Conservation (phyloP, 2,113 vertebrate genomes). For the Lasiurus borealis region DNA sequence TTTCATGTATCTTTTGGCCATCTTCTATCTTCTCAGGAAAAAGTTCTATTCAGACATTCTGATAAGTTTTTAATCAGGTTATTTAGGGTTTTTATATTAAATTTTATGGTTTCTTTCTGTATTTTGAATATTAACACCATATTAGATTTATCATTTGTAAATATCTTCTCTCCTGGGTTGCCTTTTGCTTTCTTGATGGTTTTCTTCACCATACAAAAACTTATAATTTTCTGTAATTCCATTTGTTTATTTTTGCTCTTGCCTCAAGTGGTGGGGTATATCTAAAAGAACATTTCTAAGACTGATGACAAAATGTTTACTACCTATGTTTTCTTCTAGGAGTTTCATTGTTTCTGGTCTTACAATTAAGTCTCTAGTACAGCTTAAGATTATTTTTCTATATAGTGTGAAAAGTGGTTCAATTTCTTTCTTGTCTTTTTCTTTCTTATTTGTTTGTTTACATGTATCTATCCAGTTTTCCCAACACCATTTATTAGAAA, state of each 20-base stretch:
- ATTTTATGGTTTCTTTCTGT: neutral
- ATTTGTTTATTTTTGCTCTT: neutral
- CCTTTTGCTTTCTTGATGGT: neutral
- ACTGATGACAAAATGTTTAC: neutral
- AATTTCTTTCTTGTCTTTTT: neutral
- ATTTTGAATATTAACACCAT: neutral
- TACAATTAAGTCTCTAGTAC: neutral
- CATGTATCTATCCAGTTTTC: neutral
- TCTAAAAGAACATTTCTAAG: neutral
- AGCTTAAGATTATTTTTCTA: neutral
- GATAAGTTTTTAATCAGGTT: neutral
- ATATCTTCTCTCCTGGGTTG: neutral
- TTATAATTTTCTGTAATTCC: neutral
- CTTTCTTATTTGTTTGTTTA: neutral
- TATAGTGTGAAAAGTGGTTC: neutral
- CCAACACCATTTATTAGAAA: neutral
- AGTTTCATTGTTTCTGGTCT: neutral
- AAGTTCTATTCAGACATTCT: neutral
- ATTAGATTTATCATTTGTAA: neutral
- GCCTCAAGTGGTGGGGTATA: too few relatives aligned
- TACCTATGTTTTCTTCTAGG: neutral
- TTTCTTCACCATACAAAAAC: neutral
- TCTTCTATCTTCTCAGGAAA: neutral
- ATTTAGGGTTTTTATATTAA: neutral
- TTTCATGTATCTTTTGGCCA: neutral